Evolutionary conservation across 1,140 invertebrate genomes (phyloP), one percentile per base, ranked within the genome.

Genomic region (Rhopalosiphum padi): DNA sequence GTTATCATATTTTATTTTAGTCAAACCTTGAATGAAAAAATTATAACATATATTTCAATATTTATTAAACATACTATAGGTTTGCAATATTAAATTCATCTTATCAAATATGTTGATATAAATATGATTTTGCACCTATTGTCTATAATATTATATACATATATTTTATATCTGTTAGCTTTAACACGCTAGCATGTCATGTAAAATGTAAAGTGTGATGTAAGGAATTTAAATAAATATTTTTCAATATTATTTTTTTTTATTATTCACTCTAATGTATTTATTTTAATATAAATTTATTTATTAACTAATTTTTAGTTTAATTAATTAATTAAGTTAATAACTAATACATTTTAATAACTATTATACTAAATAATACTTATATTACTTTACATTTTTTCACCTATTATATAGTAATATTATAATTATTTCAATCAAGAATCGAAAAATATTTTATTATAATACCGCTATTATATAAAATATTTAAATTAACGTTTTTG

Each of bases 201-300:
- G 60, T 18, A 77, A 77, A 77, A 15, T 21, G n/a, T 8, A 77
- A 77, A 77, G n/a, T n/a, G n/a, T 8, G 30, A 77, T 35, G 30
- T 77, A 77, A 77, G 22, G n/a, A n/a, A 77, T 68, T 68, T n/a
- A n/a, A n/a, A n/a, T n/a, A 68, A 68, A n/a, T 68, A 68, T 68
- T 77, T 77, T 37, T 37, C 37, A 37, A 37, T 37, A 37, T 37
- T 37, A 37, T 37, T 37, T 37, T 37, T 37, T 68, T 15, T n/a
- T 18, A 6, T 68, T 68, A 18, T 68, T 0, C n/a, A n/a, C 30
- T 68, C 0, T 1, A 68, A 68, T 68, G 30, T 68, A 68, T n/a
- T 68, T 68, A n/a, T 68, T 68, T 68, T 68, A n/a, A 6, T n/a
- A n/a, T 68, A 68, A n/a, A 48, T 48, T 48, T 48, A 48, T 15